These are phyloP conservation scores for Erythrocercus mccallii DNA, from an alignment of 2,113 vertebrate genomes.

Conservation along the genomic window DNA sequence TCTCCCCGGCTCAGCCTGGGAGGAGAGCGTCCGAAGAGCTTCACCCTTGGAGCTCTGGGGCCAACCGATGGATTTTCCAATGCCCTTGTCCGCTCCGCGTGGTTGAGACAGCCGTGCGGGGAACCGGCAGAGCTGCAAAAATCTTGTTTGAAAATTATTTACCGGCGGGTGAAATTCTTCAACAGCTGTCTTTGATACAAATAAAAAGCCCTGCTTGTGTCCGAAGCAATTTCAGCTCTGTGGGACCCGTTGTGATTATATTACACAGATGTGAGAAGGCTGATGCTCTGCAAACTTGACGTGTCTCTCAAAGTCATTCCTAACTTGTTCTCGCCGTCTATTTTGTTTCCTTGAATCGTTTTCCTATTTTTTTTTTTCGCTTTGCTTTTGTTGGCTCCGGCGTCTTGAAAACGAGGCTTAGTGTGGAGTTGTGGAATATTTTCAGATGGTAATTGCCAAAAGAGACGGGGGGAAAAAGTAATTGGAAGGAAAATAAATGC, in stretches of 20 bases:
- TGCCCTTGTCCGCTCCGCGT: not conserved
- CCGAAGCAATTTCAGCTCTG: slow-evolving; percentile 8
- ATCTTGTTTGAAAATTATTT: slow-evolving; percentile 32
- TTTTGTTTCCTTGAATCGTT: not conserved
- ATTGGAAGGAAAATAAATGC: slow-evolving; percentile 24
- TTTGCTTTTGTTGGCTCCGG: not conserved
- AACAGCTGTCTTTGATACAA: slow-evolving; percentile 39
- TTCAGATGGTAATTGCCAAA: not conserved
- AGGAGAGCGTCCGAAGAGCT: not conserved
- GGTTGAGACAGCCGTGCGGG: not conserved
- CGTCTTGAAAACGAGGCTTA: not conserved
- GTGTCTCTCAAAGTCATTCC: slow-evolving; percentile 21
- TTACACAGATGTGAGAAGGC: not conserved
- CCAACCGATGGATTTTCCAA: not conserved
- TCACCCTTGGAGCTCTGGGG: not conserved
- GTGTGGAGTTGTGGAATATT: not conserved
- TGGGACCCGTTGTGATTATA: slow-evolving; percentile 7
- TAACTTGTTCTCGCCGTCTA: slow-evolving; percentile 5
- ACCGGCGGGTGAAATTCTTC: not conserved
- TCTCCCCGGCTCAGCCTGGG: not conserved
- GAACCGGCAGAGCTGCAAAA: not conserved
- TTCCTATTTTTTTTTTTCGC: not conserved
- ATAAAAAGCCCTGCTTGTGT: slow-evolving; percentile 5
- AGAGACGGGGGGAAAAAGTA: not conserved
- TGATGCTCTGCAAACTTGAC: slow-evolving; percentile 39